Evolutionary conservation across 2,113 vertebrate species (phyloP), one percentile per base, ranked within the genome.

Genomic region (Parus major): DNA sequence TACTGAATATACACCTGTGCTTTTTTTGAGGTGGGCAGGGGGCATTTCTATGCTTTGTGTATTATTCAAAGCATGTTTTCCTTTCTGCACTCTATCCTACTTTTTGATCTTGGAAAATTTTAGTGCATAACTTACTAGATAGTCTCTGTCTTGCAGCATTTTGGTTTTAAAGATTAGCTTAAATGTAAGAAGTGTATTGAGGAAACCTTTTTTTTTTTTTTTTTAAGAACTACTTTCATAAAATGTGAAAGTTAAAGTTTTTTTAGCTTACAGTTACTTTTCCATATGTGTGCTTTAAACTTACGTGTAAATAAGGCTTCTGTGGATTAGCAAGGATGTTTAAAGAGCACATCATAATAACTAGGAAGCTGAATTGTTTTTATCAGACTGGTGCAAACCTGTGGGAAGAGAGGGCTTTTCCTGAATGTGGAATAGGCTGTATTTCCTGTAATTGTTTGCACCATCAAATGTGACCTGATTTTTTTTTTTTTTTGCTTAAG

Each of bases 401-500:
- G 84, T 96, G 96, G 97, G 96, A 97, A 98, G 96, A 86, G 90
- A 95, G 95, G 49, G 93, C 83, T 95, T 82, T 97, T 98, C 95
- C 94, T 96, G 92, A 70, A 57, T 92, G 68, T 96, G 92, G 93
- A 95, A 94, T 95, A 94, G 89, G 89, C 95, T 85, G 90, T 85
- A 73, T 96, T 98, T 98, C 97, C 97, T 98, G 87, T 86, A 73
- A 97, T 98, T 98, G 97, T 97, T 96, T 97, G 89, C 61, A 42
- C 82, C 95, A 55, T 91, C 95, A 95, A 96, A 96, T 96, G 93
- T 96, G 84, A 96, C 93, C 93, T 84, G 89, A 75, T 69, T 90
- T 76, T 73, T 64, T 76, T 50, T 42, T 71, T 78, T 76, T 76
- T 68, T 5, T 5, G 0, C 29, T 79, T 87, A 27, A 61, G n/a